phyloP scores from a whole-genome alignment of 2,797 vertebrate species.

The Gambelia wislizenii region DNA sequence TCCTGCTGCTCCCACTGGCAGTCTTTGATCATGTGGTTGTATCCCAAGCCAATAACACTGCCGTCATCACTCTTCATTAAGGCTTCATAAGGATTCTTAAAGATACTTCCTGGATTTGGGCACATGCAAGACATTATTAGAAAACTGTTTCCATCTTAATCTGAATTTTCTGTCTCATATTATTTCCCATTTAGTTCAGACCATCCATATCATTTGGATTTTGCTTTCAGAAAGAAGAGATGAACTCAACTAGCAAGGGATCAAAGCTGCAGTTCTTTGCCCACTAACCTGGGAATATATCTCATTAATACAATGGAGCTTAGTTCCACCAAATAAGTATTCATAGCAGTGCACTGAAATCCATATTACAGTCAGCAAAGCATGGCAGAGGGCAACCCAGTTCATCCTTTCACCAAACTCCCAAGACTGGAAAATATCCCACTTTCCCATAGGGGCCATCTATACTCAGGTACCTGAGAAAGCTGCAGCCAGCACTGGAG shows the following conservation, averaged over 20 bases:
- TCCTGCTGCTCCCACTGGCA: constrained; percentile 75
- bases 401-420: not conserved
- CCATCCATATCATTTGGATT: not conserved
- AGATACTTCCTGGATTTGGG: constrained; percentile 56
- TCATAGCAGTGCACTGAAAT: not conserved
- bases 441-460: too few relatives aligned
- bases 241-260: not conserved
- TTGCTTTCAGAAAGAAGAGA: not conserved
- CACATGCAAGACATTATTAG: not conserved
- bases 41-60: constrained; percentile 78
- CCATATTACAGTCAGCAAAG: not conserved
- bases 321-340: not conserved
- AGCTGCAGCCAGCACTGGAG: not conserved
- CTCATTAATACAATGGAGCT: not conserved
- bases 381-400: not conserved
- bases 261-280: not conserved
- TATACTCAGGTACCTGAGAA: not conserved
- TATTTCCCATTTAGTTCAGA: not conserved
- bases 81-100: constrained; percentile 77
- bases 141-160: not conserved
- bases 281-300: not conserved
- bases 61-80: constrained; percentile 74
- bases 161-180: too few relatives aligned
- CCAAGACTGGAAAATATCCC: not conserved
- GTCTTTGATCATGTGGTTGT: constrained; percentile 79